Evolutionary conservation across 30 jellyfish, hydroid and myxozoan species (phyloP), one percentile per base, ranked within the genome.

Genomic region (Sanderia malayensis): DNA sequence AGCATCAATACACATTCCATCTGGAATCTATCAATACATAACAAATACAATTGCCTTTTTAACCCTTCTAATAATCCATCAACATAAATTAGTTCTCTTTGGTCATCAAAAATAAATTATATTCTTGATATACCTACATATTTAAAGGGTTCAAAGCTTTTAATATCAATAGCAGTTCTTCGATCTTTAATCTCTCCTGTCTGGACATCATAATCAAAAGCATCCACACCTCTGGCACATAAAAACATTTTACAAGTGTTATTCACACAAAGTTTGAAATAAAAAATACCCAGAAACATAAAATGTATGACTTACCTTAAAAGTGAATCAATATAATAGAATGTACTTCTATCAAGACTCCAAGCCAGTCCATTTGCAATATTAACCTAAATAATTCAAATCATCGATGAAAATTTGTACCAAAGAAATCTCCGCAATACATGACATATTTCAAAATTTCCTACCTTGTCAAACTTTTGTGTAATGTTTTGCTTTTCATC

Each of bases 1-100:
- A 6, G 70, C 86, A 71, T 82, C 94, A 62, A 82, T 72, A 47
- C 94, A 82, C 94, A 82, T 82, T 10, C 94, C 94, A 62, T 82
- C 94, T 0, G 94, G 86, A 27, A 82, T 55, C 94, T 82, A 52
- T 1, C 4, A 67, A 59, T 8, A 37, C 52, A 37, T 6, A 37
- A 37, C n/a, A n/a, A n/a, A n/a, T n/a, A n/a, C n/a, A n/a, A n/a
- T n/a, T n/a, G n/a, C n/a, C n/a, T n/a, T n/a, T n/a, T n/a, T n/a
- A n/a, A n/a, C n/a, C n/a, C n/a, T n/a, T n/a, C n/a, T n/a, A n/a
- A n/a, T n/a, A n/a, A n/a, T n/a, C n/a, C n/a, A n/a, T n/a, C n/a
- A n/a, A n/a, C n/a, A n/a, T n/a, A n/a, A n/a, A n/a, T n/a, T n/a
- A n/a, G n/a, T n/a, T n/a, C n/a, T n/a, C n/a, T n/a, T n/a, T n/a